Percentiles rank a stretch among this genome's conserved stretches.
Evolutionary conservation across 2,888 invertebrate genomes (phyloP).

Genomic region (Meliscaeva auricollis): DNA sequence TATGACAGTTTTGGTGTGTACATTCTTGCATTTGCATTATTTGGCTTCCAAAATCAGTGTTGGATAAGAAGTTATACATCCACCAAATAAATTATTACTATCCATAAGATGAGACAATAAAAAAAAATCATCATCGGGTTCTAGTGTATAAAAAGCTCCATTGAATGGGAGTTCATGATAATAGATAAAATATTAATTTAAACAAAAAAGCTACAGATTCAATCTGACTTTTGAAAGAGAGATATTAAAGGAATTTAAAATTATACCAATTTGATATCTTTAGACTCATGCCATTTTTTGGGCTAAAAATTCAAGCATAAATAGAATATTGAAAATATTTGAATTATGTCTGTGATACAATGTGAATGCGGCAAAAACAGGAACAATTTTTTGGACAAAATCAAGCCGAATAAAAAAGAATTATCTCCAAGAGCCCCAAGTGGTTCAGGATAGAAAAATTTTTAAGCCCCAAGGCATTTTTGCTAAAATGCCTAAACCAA

Average conservation of each 20-base stretch:
- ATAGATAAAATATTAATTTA: slow-evolving; percentile 3
- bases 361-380: slow-evolving; percentile 54
- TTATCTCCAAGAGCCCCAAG: background rate
- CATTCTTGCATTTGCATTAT: slow-evolving; percentile 88
- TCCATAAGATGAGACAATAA: slow-evolving; percentile 20
- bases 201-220: background rate
- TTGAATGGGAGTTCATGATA: background rate
- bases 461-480: background rate
- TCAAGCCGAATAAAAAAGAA: background rate
- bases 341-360: slow-evolving; percentile 64
- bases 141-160: background rate
- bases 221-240: slow-evolving; percentile 9
- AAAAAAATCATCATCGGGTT: slow-evolving; percentile 31
- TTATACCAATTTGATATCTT: background rate
- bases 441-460: background rate
- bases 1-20: slow-evolving; percentile 88
- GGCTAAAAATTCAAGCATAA: slow-evolving; percentile 29
- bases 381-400: slow-evolving; percentile 8
- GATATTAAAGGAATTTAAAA: background rate
- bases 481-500: background rate
- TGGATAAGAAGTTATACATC: slow-evolving; percentile 55
- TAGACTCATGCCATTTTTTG: slow-evolving; percentile 18
- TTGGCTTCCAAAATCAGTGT: slow-evolving; percentile 85
- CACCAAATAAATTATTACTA: slow-evolving; percentile 4
- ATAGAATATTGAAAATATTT: slow-evolving; percentile 45